These are phyloP conservation scores for Cephus pulcher DNA, from an alignment of 2,888 invertebrate genomes.

Conservation along the genomic window DNA sequence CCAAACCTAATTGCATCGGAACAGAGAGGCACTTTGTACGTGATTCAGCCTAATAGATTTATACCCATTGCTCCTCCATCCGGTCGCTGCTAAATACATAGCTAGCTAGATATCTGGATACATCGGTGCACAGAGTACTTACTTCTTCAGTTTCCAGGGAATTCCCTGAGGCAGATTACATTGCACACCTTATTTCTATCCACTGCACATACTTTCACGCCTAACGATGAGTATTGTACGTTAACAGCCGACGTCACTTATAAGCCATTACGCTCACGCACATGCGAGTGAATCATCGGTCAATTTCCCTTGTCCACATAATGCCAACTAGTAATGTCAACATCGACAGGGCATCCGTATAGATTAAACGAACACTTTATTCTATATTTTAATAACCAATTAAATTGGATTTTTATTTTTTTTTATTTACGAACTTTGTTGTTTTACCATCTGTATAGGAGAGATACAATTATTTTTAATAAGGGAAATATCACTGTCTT, in stretches of 20 bases:
- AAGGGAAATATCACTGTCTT: neutral
- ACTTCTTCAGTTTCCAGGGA: neutral
- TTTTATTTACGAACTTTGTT: constrained; percentile 6
- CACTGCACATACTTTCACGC: neutral
- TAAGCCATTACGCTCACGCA: neutral
- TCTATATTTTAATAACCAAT: neutral
- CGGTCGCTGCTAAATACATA: neutral
- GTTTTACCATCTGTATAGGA: constrained; percentile 18
- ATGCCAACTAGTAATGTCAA: neutral
- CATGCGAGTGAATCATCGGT: neutral
- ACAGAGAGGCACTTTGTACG: neutral
- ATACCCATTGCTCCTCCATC: neutral
- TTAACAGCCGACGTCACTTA: neutral
- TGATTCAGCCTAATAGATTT: neutral
- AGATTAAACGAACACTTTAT: neutral
- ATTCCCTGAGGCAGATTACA: neutral
- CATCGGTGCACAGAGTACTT: neutral
- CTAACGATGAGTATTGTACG: neutral
- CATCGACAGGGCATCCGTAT: neutral
- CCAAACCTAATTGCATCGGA: neutral
- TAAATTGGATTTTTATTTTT: neutral
- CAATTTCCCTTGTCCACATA: neutral
- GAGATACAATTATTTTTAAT: neutral
- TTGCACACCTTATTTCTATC: neutral
- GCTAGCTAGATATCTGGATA: neutral